phyloP scores from a whole-genome alignment of 2,797 vertebrate species.

The Sphenopsis melanotis region DNA sequence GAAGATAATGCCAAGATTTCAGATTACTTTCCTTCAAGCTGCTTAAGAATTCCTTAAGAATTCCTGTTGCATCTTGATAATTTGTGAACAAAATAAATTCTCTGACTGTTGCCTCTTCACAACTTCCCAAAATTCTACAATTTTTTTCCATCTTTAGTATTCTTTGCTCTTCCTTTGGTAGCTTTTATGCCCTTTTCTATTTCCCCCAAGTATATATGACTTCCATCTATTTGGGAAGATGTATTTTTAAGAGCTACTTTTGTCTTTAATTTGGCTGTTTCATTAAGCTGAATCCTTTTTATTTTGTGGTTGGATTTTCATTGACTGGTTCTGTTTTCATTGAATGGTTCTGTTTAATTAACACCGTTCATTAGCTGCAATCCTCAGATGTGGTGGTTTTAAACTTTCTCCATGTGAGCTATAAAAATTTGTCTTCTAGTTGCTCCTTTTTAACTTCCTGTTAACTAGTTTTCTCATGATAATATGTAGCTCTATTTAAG shows the following conservation, averaged over 20 bases:
- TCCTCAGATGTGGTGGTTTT: constrained; percentile 58
- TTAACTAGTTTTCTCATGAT: constrained; percentile 5
- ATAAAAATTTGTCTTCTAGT: not conserved
- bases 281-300: not conserved
- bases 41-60: not conserved
- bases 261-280: not conserved
- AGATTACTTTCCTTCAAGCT: not conserved
- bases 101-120: not conserved
- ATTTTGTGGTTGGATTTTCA: constrained; percentile 14
- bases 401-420: not conserved
- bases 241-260: not conserved
- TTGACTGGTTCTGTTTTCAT: constrained; percentile 23
- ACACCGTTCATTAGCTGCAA: constrained; percentile 1
- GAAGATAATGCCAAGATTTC: not conserved
- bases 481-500: not conserved
- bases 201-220: not conserved
- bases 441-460: constrained; percentile 16
- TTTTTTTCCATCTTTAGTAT: not conserved
- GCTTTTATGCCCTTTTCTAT: not conserved
- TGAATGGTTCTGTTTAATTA: constrained; percentile 50
- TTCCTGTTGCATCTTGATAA: not conserved
- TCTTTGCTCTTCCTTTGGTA: not conserved
- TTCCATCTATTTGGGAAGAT: not conserved
- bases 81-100: not conserved
- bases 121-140: not conserved